Evolutionary conservation across 2,888 invertebrate genomes (phyloP).

Genomic region (Argyresthia albistria): DNA sequence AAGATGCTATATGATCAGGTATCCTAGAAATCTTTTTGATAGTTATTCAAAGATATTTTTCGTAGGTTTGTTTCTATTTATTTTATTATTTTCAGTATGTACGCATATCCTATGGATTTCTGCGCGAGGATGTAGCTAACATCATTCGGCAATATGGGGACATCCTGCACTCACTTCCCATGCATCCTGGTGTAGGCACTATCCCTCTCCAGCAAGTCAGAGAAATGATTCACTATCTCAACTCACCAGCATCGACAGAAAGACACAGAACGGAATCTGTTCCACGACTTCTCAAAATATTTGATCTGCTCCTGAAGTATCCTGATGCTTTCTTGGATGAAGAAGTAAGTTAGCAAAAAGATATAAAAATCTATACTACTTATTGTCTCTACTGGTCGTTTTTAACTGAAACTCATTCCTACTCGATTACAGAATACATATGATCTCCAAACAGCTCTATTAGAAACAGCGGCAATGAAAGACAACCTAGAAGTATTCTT

Average conservation of each 20-base stretch:
- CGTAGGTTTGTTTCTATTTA: too few species aligned
- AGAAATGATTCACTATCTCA: slow-evolving; percentile 70
- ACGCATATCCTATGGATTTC: slow-evolving; percentile 74
- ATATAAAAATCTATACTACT: too few species aligned
- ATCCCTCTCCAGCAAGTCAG: slow-evolving; percentile 70
- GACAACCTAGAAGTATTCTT: slow-evolving; percentile 32
- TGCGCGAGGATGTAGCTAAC: slow-evolving; percentile 69
- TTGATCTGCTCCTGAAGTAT: slow-evolving; percentile 45
- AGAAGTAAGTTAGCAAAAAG: slow-evolving; percentile 67
- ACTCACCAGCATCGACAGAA: slow-evolving; percentile 43
- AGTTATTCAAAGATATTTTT: too few species aligned
- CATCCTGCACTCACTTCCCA: slow-evolving; percentile 59
- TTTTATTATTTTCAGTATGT: slow-evolving; percentile 29
- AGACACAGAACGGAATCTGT: slow-evolving; percentile 37
- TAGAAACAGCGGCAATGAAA: slow-evolving; percentile 44
- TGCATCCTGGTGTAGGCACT: slow-evolving; percentile 78
- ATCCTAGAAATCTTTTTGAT: slow-evolving; percentile 9
- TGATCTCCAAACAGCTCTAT: slow-evolving; percentile 53
- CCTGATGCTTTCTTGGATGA: slow-evolving; percentile 80
- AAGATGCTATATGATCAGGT: slow-evolving; percentile 76
- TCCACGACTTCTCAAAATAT: slow-evolving; percentile 70
- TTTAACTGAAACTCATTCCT: too few species aligned
- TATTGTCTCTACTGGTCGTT: too few species aligned
- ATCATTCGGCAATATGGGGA: slow-evolving; percentile 72
- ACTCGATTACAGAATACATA: slow-evolving; percentile 43